Evolutionary conservation across 1,140 invertebrate species (phyloP), one percentile per base, ranked within the genome.

Genomic region (Triops cancriformis): DNA sequence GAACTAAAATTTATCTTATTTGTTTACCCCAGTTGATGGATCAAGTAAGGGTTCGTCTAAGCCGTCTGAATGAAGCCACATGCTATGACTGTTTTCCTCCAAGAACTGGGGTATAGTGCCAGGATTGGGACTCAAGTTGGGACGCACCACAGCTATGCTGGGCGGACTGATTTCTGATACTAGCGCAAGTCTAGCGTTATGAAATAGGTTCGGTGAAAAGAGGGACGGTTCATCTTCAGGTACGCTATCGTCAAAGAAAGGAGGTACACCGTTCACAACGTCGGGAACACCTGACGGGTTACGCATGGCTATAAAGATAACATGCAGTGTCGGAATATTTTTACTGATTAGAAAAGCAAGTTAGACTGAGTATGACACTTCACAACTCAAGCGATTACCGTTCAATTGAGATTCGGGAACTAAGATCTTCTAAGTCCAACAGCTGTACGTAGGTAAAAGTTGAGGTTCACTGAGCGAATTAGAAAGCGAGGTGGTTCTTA

Each of bases 211-310:
- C 4, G 9, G 51, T 64, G 51, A 64, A 14, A 64, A 64, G 51
- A 64, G 23, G 51, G 51, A 64, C 51, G 51, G 51, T 23, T 64
- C 51, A 64, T 64, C 51, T 64, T 64, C 51, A 64, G 51, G 51
- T 64, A 64, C 51, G 14, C 18, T 64, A 64, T 64, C 51, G 51
- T 64, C 51, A 23, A 64, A 64, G n/a, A 64, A n/a, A 23, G 51
- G 51, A 64, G 14, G 51, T 23, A 64, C 51, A 6, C 51, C 51
- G 23, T 64, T 64, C 51, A 64, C 51, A 23, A 64, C 14, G 51
- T 64, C 51, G 51, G 51, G 51, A 64, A 64, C 51, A 64, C 51
- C 51, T 64, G 51, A 64, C 51, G 23, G 51, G n/a, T 64, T 64
- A 23, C 51, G 51, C 51, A 64, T 64, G 51, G 51, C 51, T 64